These are phyloP conservation scores for Tetramorium bicarinatum DNA, from an alignment of 2,888 invertebrate species.

Conservation along the genomic window DNA sequence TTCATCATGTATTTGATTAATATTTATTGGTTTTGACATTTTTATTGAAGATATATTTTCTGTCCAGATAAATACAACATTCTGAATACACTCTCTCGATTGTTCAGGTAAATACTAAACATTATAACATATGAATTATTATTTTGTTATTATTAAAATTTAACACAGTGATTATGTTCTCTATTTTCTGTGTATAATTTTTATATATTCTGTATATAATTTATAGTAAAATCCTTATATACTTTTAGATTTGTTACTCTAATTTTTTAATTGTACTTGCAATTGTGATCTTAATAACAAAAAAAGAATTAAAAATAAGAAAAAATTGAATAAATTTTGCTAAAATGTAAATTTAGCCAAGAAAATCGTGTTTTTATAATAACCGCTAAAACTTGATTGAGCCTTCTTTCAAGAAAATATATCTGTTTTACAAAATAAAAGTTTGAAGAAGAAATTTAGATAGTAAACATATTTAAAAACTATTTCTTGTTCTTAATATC, in stretches of 20 bases:
- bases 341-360: neutral
- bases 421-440: neutral
- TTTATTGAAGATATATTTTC: neutral
- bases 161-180: neutral
- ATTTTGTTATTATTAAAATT: neutral
- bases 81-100: neutral
- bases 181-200: neutral
- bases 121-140: neutral
- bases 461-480: neutral
- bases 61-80: neutral
- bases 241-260: neutral
- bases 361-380: neutral
- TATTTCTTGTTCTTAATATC: neutral
- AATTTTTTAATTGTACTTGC: neutral
- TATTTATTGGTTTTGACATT: slow-evolving; percentile 2
- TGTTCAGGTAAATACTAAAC: slow-evolving; percentile 18
- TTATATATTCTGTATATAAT: neutral
- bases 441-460: neutral
- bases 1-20: slow-evolving; percentile 9
- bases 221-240: neutral
- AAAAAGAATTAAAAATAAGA: neutral
- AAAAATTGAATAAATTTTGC: neutral
- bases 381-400: slow-evolving; percentile 8
- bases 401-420: slow-evolving; percentile 13
- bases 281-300: neutral